Percentiles rank a stretch among this genome's conserved stretches.
phyloP scores from a whole-genome alignment of 2,113 vertebrate genomes.

The Amphilophus citrinellus region DNA sequence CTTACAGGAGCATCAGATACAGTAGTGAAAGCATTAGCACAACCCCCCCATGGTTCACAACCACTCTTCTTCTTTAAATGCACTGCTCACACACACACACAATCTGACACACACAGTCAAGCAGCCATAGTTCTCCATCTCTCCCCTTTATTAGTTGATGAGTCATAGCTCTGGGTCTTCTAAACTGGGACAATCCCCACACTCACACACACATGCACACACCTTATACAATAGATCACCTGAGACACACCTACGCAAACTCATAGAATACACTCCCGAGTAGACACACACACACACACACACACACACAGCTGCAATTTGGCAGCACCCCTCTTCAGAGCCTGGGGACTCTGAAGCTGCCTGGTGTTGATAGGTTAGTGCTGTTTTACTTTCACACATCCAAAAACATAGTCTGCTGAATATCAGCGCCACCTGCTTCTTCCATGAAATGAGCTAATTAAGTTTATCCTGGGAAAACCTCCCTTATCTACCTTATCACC shows the following conservation, averaged over 20 bases:
- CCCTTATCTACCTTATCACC: not conserved
- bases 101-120: not conserved
- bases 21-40: constrained; percentile 12
- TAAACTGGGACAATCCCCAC: constrained; percentile 59
- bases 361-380: constrained; percentile 65
- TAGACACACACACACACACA: not conserved
- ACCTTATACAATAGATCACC: constrained; percentile 19
- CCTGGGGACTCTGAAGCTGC: constrained; percentile 51
- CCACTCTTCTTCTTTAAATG: not conserved
- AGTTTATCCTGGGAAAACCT: constrained; percentile 28
- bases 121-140: not conserved
- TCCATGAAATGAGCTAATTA: constrained; percentile 44
- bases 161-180: constrained; percentile 63
- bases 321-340: constrained; percentile 35
- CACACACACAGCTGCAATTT: constrained; percentile 3
- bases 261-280: not conserved
- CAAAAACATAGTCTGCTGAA: constrained; percentile 31
- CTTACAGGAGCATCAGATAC: not conserved
- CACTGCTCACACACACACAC: not conserved
- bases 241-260: constrained; percentile 16
- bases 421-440: constrained; percentile 41
- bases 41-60: constrained; percentile 2
- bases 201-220: constrained; percentile 17
- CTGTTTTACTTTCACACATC: constrained; percentile 55
- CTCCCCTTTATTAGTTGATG: constrained; percentile 55